Evolutionary conservation across 2,888 invertebrate species (phyloP).

Genomic region (Aporophyla nigra): DNA sequence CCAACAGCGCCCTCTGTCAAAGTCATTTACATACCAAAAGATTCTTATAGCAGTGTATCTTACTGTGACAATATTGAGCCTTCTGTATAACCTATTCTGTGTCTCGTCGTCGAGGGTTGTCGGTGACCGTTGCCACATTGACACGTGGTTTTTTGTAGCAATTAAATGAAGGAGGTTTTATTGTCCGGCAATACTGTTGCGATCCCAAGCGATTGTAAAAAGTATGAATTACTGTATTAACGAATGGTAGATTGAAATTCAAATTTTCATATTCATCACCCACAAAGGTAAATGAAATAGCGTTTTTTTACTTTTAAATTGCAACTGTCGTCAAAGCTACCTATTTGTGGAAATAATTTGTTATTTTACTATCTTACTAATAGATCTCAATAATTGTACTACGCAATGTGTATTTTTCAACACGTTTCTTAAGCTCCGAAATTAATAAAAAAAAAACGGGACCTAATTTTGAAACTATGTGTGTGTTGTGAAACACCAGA

Average conservation of each 20-base stretch:
- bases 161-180: slow-evolving; percentile 63
- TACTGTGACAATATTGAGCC: neutral
- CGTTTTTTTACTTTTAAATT: neutral
- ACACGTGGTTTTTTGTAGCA: slow-evolving; percentile 61
- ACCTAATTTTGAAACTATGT: too few relatives aligned
- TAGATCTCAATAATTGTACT: too few relatives aligned
- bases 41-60: too few relatives aligned
- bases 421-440: neutral
- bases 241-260: slow-evolving; percentile 16
- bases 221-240: slow-evolving; percentile 32
- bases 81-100: slow-evolving; percentile 45
- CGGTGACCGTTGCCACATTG: slow-evolving; percentile 46
- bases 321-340: neutral
- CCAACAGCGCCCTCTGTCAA: too few relatives aligned
- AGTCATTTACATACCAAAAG: too few relatives aligned
- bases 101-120: slow-evolving; percentile 39
- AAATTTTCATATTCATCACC: neutral
- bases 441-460: neutral
- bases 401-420: neutral
- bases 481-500: neutral
- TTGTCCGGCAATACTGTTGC: slow-evolving; percentile 38
- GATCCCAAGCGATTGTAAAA: slow-evolving; percentile 54
- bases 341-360: neutral
- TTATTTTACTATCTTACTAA: neutral
- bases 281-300: neutral